Percentiles rank a stretch among this genome's conserved stretches.
Conservation (phyloP, 2,113 vertebrate species). For the Penelope pileata region DNA sequence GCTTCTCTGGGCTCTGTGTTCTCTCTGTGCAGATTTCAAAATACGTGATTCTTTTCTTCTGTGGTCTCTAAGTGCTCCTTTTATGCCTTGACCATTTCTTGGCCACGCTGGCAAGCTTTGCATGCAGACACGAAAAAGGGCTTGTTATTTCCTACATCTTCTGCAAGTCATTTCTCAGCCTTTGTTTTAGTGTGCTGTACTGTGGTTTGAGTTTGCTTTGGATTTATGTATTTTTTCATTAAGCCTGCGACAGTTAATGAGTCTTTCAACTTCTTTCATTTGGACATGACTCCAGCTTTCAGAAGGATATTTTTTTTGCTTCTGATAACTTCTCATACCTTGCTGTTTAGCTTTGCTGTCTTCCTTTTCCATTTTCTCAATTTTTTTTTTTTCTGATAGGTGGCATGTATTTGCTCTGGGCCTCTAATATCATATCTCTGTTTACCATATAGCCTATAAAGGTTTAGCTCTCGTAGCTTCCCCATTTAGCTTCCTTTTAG, state of each 20-base stretch:
- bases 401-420: not conserved
- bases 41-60: not conserved
- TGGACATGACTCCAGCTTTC: not conserved
- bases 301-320: not conserved
- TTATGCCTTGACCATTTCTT: not conserved
- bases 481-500: slow-evolving; percentile 18
- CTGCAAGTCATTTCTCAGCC: not conserved
- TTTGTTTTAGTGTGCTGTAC: not conserved
- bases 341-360: not conserved
- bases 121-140: not conserved
- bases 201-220: slow-evolving; percentile 4
- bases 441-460: not conserved
- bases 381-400: not conserved
- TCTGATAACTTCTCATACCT: not conserved
- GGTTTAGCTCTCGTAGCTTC: slow-evolving; percentile 3
- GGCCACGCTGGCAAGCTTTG: not conserved
- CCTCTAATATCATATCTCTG: not conserved
- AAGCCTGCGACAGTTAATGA: not conserved
- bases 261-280: not conserved
- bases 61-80: not conserved
- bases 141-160: not conserved
- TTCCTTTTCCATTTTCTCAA: not conserved
- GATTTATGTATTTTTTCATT: not conserved
- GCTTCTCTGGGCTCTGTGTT: not conserved
- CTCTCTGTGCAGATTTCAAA: not conserved